phyloP scores from a whole-genome alignment of 2,797 vertebrate species.

The Cyprinella venusta region DNA sequence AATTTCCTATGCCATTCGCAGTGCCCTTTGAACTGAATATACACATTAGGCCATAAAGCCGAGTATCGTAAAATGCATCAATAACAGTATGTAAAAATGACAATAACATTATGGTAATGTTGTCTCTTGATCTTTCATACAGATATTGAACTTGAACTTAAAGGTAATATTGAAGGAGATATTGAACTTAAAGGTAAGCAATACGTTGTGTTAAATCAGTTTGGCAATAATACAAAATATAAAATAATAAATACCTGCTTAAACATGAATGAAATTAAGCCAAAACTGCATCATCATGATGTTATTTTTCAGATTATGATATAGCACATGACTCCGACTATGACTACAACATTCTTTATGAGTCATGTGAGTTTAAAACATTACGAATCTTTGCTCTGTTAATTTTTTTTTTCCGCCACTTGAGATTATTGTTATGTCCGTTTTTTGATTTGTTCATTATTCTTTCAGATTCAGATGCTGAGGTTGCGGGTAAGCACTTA shows the following conservation, averaged over 20 bases:
- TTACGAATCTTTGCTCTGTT: not conserved
- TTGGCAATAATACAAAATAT: not conserved
- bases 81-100: too few relatives aligned
- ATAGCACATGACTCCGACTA: slow-evolving; percentile 77
- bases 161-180: too few relatives aligned
- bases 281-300: slow-evolving; percentile 8
- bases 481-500: slow-evolving; percentile 35
- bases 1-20: not conserved
- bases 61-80: not conserved
- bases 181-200: slow-evolving; percentile 69
- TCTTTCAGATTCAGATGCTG: slow-evolving; percentile 47
- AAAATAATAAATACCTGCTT: not conserved
- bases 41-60: not conserved
- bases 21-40: not conserved
- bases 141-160: slow-evolving; percentile 72
- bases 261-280: not conserved
- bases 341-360: slow-evolving; percentile 66
- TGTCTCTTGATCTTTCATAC: slow-evolving; percentile 40
- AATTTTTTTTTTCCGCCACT: not conserved
- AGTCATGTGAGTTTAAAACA: slow-evolving; percentile 70
- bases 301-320: slow-evolving; percentile 73
- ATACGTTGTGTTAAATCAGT: not conserved
- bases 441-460: not conserved
- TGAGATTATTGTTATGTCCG: not conserved
- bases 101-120: not conserved